Conservation (phyloP, 1,140 invertebrate genomes). For the Papilio glaucus region DNA sequence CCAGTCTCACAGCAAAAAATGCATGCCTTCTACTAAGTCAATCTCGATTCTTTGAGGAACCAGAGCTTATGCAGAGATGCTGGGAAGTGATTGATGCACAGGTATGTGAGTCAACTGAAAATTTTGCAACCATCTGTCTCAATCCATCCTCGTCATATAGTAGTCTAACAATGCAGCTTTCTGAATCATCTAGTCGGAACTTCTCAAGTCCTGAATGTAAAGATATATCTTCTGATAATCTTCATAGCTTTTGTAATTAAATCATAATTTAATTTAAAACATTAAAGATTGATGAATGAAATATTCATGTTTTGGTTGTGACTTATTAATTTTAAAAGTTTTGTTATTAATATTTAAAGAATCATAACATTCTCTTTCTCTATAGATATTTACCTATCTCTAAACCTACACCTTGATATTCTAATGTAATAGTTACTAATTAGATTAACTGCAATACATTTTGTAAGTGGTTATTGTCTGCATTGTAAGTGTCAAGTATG, state of each 20-base stretch:
- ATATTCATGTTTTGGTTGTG: slow-evolving; percentile 73
- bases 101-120: slow-evolving; percentile 85
- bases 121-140: slow-evolving; percentile 68
- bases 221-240: slow-evolving; percentile 64
- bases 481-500: slow-evolving; percentile 65
- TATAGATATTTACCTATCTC: slow-evolving; percentile 19
- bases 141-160: slow-evolving; percentile 74
- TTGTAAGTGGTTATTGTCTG: slow-evolving; percentile 62
- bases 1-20: slow-evolving; percentile 95
- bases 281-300: not conserved
- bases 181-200: slow-evolving; percentile 71
- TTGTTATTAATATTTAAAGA: slow-evolving; percentile 37
- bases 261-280: slow-evolving; percentile 29
- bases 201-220: slow-evolving; percentile 72
- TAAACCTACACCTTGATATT: slow-evolving; percentile 33
- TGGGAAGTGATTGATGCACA: slow-evolving; percentile 98
- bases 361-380: slow-evolving; percentile 33
- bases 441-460: slow-evolving; percentile 79
- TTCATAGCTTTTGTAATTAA: slow-evolving; percentile 62
- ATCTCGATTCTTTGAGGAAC: slow-evolving; percentile 95
- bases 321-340: slow-evolving; percentile 58
- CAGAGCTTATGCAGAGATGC: slow-evolving; percentile 95
- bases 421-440: slow-evolving; percentile 39
- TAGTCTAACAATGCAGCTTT: slow-evolving; percentile 73
- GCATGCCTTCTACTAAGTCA: slow-evolving; percentile 95